A percentile compares a stretch with the other conserved stretches of the same genome.
Conservation (phyloP, 2,797 vertebrate species). For the Manis javanica region DNA sequence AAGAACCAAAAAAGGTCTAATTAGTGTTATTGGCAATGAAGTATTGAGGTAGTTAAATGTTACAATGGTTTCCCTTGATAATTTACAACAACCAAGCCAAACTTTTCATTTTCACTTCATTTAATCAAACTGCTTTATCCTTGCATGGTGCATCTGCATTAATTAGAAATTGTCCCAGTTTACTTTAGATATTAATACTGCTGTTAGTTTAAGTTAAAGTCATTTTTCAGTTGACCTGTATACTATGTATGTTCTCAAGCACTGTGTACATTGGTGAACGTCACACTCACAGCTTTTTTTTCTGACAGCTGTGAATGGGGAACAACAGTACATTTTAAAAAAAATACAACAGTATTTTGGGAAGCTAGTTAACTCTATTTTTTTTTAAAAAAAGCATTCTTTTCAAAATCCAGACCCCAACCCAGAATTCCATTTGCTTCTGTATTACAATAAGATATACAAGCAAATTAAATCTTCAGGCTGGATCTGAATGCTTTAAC, state of each 20-base stretch:
- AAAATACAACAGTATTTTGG: neutral
- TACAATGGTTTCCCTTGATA: slow-evolving; percentile 23
- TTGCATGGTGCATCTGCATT: neutral
- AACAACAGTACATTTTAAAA: neutral
- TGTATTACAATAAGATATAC: slow-evolving; percentile 45
- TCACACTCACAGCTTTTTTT: neutral
- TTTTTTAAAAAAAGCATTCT: neutral
- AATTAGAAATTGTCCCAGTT: neutral
- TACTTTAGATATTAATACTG: neutral
- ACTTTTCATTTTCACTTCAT: slow-evolving; percentile 34
- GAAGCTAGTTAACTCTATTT: slow-evolving; percentile 1
- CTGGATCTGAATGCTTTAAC: slow-evolving; percentile 58
- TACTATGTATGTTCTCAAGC: neutral
- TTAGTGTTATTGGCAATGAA: slow-evolving; percentile 45
- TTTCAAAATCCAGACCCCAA: neutral
- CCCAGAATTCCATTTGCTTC: neutral
- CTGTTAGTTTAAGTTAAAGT: neutral
- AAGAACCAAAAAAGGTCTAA: neutral
- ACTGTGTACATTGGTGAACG: neutral
- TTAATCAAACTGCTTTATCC: neutral
- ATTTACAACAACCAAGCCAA: slow-evolving; percentile 24
- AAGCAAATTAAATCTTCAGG: slow-evolving; percentile 53
- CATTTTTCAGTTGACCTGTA: neutral
- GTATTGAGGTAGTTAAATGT: slow-evolving; percentile 35
- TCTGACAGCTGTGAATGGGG: neutral